A percentile compares a stretch with the other conserved stretches of the same genome.
Evolutionary conservation across 2,113 vertebrate genomes (phyloP).

Genomic region (Conger conger): DNA sequence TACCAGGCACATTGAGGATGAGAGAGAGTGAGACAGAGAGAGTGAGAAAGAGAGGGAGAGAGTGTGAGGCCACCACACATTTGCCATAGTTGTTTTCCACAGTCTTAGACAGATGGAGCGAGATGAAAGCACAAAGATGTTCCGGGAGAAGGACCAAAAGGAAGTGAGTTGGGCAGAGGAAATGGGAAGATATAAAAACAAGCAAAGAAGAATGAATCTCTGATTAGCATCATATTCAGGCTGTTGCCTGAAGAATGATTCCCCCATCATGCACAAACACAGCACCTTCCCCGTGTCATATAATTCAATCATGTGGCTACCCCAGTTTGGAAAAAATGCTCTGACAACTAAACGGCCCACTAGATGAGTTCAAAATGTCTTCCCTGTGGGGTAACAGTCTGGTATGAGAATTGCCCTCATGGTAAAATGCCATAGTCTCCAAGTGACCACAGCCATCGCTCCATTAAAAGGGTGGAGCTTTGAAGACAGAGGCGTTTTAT

Average conservation of each 20-base stretch:
- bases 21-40: not conserved
- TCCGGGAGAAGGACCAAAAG: not conserved
- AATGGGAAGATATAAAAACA: not conserved
- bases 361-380: not conserved
- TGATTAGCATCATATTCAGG: not conserved
- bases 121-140: not conserved
- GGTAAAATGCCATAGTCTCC: not conserved
- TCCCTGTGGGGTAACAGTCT: not conserved
- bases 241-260: not conserved
- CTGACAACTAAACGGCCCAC: not conserved
- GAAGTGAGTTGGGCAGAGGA: not conserved
- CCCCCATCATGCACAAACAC: not conserved
- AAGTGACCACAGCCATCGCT: not conserved
- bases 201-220: not conserved
- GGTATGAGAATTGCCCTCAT: not conserved
- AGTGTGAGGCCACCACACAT: not conserved
- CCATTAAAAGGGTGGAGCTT: not conserved
- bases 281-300: too few relatives aligned
- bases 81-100: not conserved
- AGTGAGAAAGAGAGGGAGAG: not conserved
- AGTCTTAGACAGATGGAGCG: not conserved
- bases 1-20: not conserved
- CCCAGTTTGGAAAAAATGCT: not conserved
- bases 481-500: not conserved
- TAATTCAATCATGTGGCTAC: too few relatives aligned